Percentiles rank a stretch among this genome's conserved stretches.
phyloP scores from a whole-genome alignment of 1,140 invertebrate species.

The Procambarus clarkii region DNA sequence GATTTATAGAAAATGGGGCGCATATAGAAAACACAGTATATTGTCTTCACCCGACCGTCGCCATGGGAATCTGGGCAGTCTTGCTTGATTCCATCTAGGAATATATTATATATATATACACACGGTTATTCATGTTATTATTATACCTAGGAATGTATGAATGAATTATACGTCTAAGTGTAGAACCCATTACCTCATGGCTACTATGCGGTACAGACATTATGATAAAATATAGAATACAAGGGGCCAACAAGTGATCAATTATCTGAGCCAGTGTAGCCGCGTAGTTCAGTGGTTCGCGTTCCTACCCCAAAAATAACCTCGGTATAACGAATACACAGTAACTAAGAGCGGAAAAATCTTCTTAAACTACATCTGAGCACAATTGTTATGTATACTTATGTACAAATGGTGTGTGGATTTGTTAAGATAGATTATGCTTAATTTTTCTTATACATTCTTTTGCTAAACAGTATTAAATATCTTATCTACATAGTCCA shows the following conservation, averaged over 20 bases:
- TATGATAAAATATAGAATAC: neutral
- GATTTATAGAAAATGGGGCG: constrained; percentile 18
- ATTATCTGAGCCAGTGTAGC: constrained; percentile 11
- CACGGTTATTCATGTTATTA: neutral
- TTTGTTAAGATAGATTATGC: constrained; percentile 62
- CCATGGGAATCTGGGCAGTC: neutral
- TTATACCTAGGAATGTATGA: constrained; percentile 30
- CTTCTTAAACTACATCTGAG: constrained; percentile 68
- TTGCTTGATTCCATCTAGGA: constrained; percentile 8
- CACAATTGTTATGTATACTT: constrained; percentile 63
- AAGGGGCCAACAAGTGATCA: neutral
- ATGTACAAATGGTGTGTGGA: constrained; percentile 65
- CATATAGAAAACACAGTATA: constrained; percentile 16
- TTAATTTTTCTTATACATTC: constrained; percentile 52
- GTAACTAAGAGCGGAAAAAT: constrained; percentile 49
- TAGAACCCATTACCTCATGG: constrained; percentile 24
- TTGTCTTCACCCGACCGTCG: constrained; percentile 5
- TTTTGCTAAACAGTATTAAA: constrained; percentile 68
- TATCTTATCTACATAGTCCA: constrained; percentile 64
- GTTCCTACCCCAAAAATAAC: constrained; percentile 39
- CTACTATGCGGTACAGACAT: neutral
- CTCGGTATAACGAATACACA: neutral
- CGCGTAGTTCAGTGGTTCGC: constrained; percentile 50
- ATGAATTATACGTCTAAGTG: constrained; percentile 16
- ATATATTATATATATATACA: constrained; percentile 24